phyloP scores from a whole-genome alignment of 1,140 invertebrate genomes.

The Rhagoletis pomonella region DNA sequence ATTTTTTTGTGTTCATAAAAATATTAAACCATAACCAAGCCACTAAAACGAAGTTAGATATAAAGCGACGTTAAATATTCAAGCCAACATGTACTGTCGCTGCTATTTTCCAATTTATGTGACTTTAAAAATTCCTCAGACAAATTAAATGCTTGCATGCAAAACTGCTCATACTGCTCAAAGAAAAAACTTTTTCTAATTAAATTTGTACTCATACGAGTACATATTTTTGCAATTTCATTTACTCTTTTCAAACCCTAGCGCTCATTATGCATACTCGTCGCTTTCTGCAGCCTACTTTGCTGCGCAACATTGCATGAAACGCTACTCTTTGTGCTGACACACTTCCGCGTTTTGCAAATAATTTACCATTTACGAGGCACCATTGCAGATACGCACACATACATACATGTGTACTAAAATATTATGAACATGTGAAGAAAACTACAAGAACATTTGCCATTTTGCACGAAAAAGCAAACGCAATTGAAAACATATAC shows the following conservation, averaged over 20 bases:
- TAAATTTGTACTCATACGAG: not conserved
- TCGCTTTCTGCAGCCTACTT: conserved; percentile 37
- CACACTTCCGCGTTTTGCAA: conserved; percentile 28
- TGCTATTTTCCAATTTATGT: not conserved
- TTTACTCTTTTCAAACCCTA: not conserved
- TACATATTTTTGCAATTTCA: not conserved
- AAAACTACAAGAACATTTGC: not conserved
- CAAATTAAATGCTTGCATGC: conserved; percentile 37
- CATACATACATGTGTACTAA: not conserved
- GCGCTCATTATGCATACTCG: not conserved
- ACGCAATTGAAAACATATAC: not conserved
- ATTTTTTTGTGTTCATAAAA: no score
- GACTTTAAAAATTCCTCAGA: not conserved
- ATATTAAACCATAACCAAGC: no score
- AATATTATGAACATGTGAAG: no score
- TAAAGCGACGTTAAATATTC: no score
- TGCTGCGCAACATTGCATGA: not conserved
- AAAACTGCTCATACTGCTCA: not conserved
- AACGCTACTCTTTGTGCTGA: not conserved
- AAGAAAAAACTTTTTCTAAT: conserved; percentile 25
- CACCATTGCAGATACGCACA: not conserved
- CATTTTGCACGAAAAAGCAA: not conserved
- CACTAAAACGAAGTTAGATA: no score
- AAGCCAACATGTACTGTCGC: no score
- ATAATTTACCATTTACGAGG: conserved; percentile 2